These are phyloP conservation scores for Gorsachius magnificus DNA, from an alignment of 2,797 vertebrate genomes.

Conservation along the genomic window DNA sequence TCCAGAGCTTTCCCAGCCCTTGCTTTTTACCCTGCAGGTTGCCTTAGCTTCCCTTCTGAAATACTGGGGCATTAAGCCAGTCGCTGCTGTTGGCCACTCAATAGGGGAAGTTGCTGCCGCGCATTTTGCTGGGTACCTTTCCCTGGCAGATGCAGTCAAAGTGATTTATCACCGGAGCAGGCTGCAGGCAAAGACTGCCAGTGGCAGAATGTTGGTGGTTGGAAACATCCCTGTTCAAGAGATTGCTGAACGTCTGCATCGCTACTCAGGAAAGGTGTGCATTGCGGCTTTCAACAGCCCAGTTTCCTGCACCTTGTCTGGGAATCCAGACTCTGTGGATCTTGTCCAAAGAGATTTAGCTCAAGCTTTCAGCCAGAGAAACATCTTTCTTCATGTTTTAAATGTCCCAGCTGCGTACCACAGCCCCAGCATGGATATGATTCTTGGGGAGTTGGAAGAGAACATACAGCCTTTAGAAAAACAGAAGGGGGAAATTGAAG, in stretches of 20 bases:
- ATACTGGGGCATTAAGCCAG: constrained; percentile 84
- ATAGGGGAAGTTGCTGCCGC: constrained; percentile 87
- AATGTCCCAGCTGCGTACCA: constrained; percentile 86
- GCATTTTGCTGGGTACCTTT: constrained; percentile 85
- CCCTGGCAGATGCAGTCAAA: constrained; percentile 86
- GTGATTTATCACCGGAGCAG: constrained; percentile 82
- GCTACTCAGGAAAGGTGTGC: constrained; percentile 75
- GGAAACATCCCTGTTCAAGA: constrained; percentile 80
- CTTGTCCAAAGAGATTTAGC: constrained; percentile 71
- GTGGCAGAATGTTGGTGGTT: constrained; percentile 88
- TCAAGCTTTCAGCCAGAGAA: constrained; percentile 65
- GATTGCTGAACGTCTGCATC: constrained; percentile 66
- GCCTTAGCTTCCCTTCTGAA: constrained; percentile 79
- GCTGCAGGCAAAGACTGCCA: constrained; percentile 80
- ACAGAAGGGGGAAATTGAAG: constrained; percentile 72
- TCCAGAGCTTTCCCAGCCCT: constrained; percentile 81
- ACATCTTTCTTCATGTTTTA: constrained; percentile 82
- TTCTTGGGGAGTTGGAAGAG: constrained; percentile 74
- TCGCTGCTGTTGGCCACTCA: constrained; percentile 81
- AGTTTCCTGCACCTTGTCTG: constrained; percentile 85
- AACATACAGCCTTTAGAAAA: constrained; percentile 72
- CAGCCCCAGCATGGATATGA: constrained; percentile 86
- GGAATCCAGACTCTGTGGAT: constrained; percentile 76
- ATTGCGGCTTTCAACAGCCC: constrained; percentile 88
- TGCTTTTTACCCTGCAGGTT: constrained; percentile 87